Conservation (phyloP, 2,888 invertebrate species). For the Eupeodes latifasciatus region DNA sequence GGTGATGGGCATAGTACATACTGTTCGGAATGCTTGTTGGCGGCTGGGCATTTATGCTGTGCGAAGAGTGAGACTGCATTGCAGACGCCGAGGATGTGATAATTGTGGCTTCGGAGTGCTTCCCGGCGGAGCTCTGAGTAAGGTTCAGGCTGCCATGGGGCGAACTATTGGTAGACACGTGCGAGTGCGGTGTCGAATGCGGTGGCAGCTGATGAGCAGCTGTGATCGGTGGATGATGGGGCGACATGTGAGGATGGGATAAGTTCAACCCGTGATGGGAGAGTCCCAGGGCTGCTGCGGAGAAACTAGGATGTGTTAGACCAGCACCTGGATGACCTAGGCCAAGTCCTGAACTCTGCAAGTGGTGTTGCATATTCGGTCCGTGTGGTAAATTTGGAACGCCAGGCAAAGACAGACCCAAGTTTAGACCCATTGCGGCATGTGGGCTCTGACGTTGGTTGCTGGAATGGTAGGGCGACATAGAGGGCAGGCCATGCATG, state of each 20-base stretch:
- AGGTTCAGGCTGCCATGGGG: constrained; percentile 81
- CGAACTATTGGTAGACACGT: constrained; percentile 78
- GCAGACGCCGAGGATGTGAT: constrained; percentile 78
- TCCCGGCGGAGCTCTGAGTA: constrained; percentile 76
- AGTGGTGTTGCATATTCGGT: constrained; percentile 82
- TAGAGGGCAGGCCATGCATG: constrained; percentile 81
- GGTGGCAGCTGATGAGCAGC: constrained; percentile 82
- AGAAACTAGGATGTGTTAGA: constrained; percentile 82
- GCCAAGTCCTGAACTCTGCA: constrained; percentile 81
- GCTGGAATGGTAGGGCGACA: constrained; percentile 83
- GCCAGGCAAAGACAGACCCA: constrained; percentile 81
- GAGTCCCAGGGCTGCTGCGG: constrained; percentile 81
- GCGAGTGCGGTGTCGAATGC: constrained; percentile 79
- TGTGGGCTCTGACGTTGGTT: constrained; percentile 83
- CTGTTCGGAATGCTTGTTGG: constrained; percentile 78
- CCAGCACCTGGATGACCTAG: constrained; percentile 80
- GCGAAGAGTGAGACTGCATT: constrained; percentile 77
- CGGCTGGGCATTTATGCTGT: constrained; percentile 75
- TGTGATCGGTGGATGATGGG: constrained; percentile 78
- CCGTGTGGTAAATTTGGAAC: constrained; percentile 81
- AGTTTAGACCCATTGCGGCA: constrained; percentile 81
- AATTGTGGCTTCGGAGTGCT: constrained; percentile 77
- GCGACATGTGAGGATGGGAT: constrained; percentile 82
- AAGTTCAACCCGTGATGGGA: constrained; percentile 82
- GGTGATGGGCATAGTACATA: constrained; percentile 81